Conservation (phyloP, 2,888 invertebrate species). For the Polyommatus iphigenia region DNA sequence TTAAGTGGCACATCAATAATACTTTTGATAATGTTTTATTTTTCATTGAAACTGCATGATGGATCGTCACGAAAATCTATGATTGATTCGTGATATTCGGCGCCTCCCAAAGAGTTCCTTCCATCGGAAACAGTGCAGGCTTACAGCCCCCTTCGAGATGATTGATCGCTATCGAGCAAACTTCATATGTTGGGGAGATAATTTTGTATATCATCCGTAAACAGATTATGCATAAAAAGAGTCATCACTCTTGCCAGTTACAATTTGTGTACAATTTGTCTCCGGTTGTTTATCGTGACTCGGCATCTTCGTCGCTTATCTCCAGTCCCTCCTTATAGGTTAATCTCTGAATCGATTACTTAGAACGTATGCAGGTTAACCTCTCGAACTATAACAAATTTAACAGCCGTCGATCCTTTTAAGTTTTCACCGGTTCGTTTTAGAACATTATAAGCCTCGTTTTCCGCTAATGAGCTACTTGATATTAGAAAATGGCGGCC, state of each 20-base stretch:
- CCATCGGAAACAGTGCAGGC: constrained; percentile 66
- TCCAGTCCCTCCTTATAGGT: constrained; percentile 43
- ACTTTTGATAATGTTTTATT: constrained; percentile 43
- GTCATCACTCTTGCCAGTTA: constrained; percentile 59
- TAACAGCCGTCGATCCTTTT: constrained; percentile 15
- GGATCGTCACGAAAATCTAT: constrained; percentile 76
- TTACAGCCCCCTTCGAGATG: constrained; percentile 71
- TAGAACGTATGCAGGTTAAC: constrained; percentile 16
- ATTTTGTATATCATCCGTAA: constrained; percentile 79
- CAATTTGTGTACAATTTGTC: constrained; percentile 49
- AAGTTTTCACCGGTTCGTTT: constrained; percentile 24
- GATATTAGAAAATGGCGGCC: constrained; percentile 26
- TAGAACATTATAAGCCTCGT: constrained; percentile 26
- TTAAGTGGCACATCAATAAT: constrained; percentile 38
- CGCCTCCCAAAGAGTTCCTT: constrained; percentile 73
- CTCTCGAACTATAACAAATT: constrained; percentile 24
- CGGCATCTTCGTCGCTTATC: constrained; percentile 58
- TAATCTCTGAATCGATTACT: constrained; percentile 30
- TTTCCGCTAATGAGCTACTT: constrained; percentile 30
- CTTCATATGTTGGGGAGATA: constrained; percentile 79
- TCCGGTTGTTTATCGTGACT: constrained; percentile 59
- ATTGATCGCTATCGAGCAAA: constrained; percentile 74
- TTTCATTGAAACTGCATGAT: constrained; percentile 76
- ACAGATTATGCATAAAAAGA: constrained; percentile 77
- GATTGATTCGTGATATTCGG: constrained; percentile 78